A percentile compares a stretch with the other conserved stretches of the same genome.
Evolutionary conservation across 1,140 invertebrate species (phyloP).

Genomic region (Tenebrio molitor): DNA sequence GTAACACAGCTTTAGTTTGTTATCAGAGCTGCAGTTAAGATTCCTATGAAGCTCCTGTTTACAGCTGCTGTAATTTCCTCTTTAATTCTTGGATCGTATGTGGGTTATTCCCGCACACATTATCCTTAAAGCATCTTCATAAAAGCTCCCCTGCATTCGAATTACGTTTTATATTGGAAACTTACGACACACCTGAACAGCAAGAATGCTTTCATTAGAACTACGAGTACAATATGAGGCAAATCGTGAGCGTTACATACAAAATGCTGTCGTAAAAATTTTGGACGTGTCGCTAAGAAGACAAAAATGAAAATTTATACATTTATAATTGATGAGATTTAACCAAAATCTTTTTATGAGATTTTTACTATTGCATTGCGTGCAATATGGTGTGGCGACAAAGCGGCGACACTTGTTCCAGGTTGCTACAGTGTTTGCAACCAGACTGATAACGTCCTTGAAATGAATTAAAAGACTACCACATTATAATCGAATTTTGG

Average conservation of each 20-base stretch:
- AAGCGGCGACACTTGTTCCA: no score
- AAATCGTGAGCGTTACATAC: neutral
- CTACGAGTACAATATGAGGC: no score
- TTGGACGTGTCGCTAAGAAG: neutral
- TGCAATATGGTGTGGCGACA: no score
- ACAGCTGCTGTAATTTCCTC: constrained; percentile 30
- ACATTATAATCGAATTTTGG: no score
- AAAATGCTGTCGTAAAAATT: neutral
- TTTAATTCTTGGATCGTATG: constrained; percentile 30
- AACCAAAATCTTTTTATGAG: no score
- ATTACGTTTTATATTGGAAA: constrained; percentile 15
- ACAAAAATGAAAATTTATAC: no score
- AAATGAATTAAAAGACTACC: no score
- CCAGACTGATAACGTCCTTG: no score
- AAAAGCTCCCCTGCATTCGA: constrained; percentile 8
- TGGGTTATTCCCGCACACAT: constrained; percentile 28
- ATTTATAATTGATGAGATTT: no score
- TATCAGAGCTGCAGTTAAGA: constrained; percentile 16
- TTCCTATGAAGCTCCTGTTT: constrained; percentile 24
- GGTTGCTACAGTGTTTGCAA: no score
- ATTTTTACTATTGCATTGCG: no score
- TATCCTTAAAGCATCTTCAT: constrained; percentile 27
- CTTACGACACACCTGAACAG: constrained; percentile 1
- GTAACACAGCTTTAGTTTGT: neutral
- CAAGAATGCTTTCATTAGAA: constrained; percentile 2